Conservation (phyloP, 2,797 vertebrate genomes). For the Gobionotothen gibberifrons region DNA sequence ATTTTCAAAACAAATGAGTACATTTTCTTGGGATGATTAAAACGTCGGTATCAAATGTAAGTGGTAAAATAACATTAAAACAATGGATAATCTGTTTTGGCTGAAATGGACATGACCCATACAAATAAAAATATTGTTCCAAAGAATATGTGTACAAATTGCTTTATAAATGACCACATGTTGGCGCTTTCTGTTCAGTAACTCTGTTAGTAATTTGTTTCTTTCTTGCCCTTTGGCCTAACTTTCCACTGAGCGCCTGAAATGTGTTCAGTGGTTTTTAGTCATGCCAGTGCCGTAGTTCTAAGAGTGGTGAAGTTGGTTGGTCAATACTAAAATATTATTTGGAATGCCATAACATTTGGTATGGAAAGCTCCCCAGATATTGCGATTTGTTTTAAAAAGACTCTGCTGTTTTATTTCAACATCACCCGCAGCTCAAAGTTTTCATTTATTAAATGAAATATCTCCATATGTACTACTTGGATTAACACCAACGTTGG, state of each 20-base stretch:
- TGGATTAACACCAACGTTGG: neutral
- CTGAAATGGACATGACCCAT: neutral
- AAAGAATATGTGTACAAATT: neutral
- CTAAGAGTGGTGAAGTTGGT: neutral
- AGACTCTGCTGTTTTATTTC: neutral
- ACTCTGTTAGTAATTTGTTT: neutral
- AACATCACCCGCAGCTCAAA: neutral
- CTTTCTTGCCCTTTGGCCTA: neutral
- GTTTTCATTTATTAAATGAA: neutral
- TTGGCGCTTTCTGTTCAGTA: neutral
- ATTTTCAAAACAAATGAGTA: neutral
- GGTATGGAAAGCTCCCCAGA: neutral
- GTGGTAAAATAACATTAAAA: neutral
- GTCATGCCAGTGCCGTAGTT: neutral
- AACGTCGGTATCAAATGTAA: neutral
- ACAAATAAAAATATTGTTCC: neutral
- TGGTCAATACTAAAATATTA: neutral
- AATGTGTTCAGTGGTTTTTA: neutral
- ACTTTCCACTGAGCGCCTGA: neutral
- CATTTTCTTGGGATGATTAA: neutral
- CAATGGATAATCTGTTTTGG: neutral
- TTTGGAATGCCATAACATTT: neutral
- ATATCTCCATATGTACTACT: neutral
- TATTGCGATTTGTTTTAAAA: neutral
- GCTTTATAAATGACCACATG: neutral